Base-by-base conservation (phyloP, 2,113 vertebrate species). In the Capreolus pygargus region DNA sequence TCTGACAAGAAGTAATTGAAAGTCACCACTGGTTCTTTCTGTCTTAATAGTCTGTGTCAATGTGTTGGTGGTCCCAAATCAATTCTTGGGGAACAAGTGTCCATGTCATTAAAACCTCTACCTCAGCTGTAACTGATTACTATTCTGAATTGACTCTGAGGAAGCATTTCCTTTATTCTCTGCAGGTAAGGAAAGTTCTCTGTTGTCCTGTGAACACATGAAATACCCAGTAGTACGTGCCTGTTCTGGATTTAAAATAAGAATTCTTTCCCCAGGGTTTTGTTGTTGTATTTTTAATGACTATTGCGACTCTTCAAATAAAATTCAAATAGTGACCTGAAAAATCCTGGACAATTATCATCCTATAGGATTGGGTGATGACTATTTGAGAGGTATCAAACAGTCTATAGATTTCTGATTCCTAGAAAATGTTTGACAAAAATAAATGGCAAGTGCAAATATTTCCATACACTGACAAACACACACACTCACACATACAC, bases 51-150 rank as follows among this genome's bases (percentile, higher is more conserved):
- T 61, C 84, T 95, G 33, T 97, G 55, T 92, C 92, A 97, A 79
- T 87, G 45, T 86, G 16, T 82, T 86, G 52, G 39, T 82, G 74
- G n/a, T 67, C 36, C 33, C 45, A 82, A 64, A 82, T 95, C 57
- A 94, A 45, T 92, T 85, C 55, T 90, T 88, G 25, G 43, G 30
- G 76, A 98, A 96, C 25, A 84, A 94, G 13, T n/a, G 27, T 93
- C 39, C 25, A 83, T 92, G 86, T 92, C 50, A 96, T 95, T 95
- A 96, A 97, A 96, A 96, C 7, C 21, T 89, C 36, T 61, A 43
- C 25, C 54, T 94, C 57, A 95, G 84, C 28, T 89, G 36, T 47
- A 95, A 89, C 43, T 21, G 92, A 39, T 90, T 92, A 60, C 47
- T 74, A 64, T 55, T 17, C 23, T 60, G 57, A 95, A 92, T 33